Percentiles rank a stretch among this genome's conserved stretches.
These are phyloP conservation scores for Porites rus DNA, from an alignment of 92 coral and sea anemone species.

Conservation along the genomic window DNA sequence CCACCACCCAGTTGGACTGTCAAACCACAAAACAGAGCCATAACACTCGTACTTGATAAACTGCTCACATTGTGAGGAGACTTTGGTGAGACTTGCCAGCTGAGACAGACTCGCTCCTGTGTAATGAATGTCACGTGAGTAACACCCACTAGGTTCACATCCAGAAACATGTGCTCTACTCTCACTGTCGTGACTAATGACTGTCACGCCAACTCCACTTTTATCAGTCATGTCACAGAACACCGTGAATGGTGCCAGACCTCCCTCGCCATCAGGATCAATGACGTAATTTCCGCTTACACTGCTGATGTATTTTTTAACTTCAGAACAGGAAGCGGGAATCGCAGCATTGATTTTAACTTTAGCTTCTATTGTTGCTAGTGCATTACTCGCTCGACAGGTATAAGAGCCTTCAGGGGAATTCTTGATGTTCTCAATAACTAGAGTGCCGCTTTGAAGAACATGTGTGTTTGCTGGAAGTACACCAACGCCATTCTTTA, in stretches of 20 bases:
- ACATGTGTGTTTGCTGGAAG: background rate
- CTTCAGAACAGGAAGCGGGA: too few species aligned
- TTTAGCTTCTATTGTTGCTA: background rate
- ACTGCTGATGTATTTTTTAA: too few species aligned
- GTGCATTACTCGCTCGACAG: background rate
- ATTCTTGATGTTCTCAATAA: background rate
- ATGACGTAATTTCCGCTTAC: too few species aligned
- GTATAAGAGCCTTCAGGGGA: accelerated
- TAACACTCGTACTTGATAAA: constrained; percentile 68
- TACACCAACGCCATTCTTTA: background rate
- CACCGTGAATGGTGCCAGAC: too few species aligned
- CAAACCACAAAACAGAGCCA: too few species aligned
- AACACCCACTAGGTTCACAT: background rate
- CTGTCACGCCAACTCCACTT: too few species aligned
- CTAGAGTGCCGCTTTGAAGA: background rate
- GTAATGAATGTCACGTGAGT: constrained; percentile 49
- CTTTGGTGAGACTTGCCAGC: constrained; percentile 55
- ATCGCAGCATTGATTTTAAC: background rate
- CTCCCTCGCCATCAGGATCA: too few species aligned
- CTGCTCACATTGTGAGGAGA: constrained; percentile 64
- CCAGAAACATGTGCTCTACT: background rate
- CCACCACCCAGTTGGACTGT: background rate
- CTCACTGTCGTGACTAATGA: too few species aligned
- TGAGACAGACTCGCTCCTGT: constrained; percentile 55
- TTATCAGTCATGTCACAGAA: too few species aligned